Evolutionary conservation across 1,140 invertebrate genomes (phyloP), one percentile per base, ranked within the genome.

Genomic region (Drosophila equinoxialis): DNA sequence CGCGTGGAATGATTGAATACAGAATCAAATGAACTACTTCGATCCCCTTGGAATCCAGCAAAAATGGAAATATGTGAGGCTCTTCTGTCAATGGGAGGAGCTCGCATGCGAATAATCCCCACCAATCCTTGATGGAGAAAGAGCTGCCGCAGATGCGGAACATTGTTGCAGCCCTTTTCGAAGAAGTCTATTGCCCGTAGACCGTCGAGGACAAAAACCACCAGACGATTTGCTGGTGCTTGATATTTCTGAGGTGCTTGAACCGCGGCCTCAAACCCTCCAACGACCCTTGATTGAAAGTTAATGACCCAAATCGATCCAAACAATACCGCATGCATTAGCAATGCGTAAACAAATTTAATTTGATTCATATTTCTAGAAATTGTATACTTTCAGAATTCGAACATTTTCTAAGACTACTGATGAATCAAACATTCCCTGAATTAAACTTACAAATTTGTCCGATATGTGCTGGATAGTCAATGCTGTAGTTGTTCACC

Each of bases 11-110:
- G 95, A 94, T 99, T 99, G 85, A 99, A 98, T 3, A 99, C 94
- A 26, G 97, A 98, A 93, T 99, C 98, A 94, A 99, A 99, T 1
- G 90, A 97, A 95, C 13, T 98, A 96, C 30, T 6, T 30, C 6
- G 20, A 94, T 99, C 98, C 94, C 99, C 98, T 93, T 99, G 98
- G 62, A 99, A 95, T 6, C 98, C 91, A 71, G 97, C 97, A 82
- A 98, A 96, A 0, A 99, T 93, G 14, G 98, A 98, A 17, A 99
- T 96, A 94, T 99, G 97, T 0, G 98, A 98, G 17, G 98, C 97
- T 67, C 98, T 93, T 0, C 97, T 98, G 93, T 99, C 98, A 8
- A 7, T 14, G 26, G 98, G 98, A 0, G 97, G 98, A 4, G 99
- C 96, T 90, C 95, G 93, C 0, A 98, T 98, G 78, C 97, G 95